Base-by-base conservation (phyloP, 2,113 vertebrate genomes). In the Neotoma lepida region DNA sequence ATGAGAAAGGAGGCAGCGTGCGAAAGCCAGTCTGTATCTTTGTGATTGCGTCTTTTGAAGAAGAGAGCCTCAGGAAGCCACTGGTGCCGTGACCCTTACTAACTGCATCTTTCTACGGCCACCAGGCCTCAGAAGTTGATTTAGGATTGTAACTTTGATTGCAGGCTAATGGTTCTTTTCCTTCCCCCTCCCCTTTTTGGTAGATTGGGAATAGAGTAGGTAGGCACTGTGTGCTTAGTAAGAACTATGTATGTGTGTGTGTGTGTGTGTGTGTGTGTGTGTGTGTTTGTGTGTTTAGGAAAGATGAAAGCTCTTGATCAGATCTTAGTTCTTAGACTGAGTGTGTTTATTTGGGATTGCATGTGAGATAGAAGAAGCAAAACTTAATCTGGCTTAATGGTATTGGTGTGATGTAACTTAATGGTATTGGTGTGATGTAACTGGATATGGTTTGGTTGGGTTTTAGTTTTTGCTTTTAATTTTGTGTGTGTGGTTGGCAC, bases 191-290 rank as follows among this genome's bases (percentile, higher is more conserved):
- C 0, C 15, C 0, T 8, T 77, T 84, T 89, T 76, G 17, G 73
- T 73, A 77, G 68, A 15, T 94, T 94, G 95, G 46, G 86, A 94
- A 56, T 78, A 58, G 54, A 61, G 88, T 63, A 20, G 73, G 88
- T 63, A 20, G 73, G 46, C 35, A 68, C 66, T 88, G 49, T 84
- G 15, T 5, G 2, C 58, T 86, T 78, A 85, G 44, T 61, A 76
- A 89, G 64, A 86, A 81, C 87, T 24, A 1, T 86, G 54, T 63
- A 24, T 41, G 4, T 18, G 51, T 18, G 39, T 17, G 30, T 49
- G 87, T 49, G 14, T 87, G 58, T 66, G 8, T 28, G 58, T 26
- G 41, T 18, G 30, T 56, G 86, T 54, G 15, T 86, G 56, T 41
- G 5, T 13, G 39, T 24, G n/a, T 18, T 26, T 58, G 84, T 56